Base-by-base conservation (phyloP, 2,888 invertebrate genomes). In the Caradrina clavipalpis region DNA sequence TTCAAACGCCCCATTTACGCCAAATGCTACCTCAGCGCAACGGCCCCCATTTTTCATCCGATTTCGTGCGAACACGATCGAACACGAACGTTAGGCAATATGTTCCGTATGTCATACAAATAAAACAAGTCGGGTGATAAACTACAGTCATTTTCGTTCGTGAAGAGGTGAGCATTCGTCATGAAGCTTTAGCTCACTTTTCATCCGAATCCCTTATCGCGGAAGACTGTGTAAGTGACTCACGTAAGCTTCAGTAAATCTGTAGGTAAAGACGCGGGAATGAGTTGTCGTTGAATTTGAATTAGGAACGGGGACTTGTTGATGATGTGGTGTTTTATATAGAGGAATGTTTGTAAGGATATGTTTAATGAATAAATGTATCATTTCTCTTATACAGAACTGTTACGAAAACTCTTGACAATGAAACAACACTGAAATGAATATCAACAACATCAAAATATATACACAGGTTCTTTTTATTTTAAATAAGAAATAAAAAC, bases 111-210 rank as follows among this genome's bases (percentile, higher is more conserved):
- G 86, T 86, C 85, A 82, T 83, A 75, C 88, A 86, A 89, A 89
- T 91, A 90, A 90, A 90, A 88, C 90, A 88, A 88, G 75, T 78
- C 74, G 78, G 55, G 88, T 91, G 92, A 92, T 89, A 87, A 85
- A 92, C 84, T 87, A 87, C 78, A 83, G 84, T 86, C 88, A 90
- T 92, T 91, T 89, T 86, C 82, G 84, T 75, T 76, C 80, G 86
- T 88, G 86, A 89, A 89, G 89, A 87, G 87, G 82, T 82, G 78
- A 73, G 80, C 87, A 90, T 92, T 83, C 86, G 84, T 92, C 91
- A 92, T 86, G 88, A 79, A 72, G 81, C 77, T 86, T 85, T 83
- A 73, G 81, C 82, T 81, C 85, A 92, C 91, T 92, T 92, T 90
- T 92, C 91, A 92, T 86, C 73, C 78, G 74, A 76, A 82, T 84